A percentile compares a stretch with the other conserved stretches of the same genome.
Conservation (phyloP, 1,140 invertebrate species). For the Andrena cerasifolii region DNA sequence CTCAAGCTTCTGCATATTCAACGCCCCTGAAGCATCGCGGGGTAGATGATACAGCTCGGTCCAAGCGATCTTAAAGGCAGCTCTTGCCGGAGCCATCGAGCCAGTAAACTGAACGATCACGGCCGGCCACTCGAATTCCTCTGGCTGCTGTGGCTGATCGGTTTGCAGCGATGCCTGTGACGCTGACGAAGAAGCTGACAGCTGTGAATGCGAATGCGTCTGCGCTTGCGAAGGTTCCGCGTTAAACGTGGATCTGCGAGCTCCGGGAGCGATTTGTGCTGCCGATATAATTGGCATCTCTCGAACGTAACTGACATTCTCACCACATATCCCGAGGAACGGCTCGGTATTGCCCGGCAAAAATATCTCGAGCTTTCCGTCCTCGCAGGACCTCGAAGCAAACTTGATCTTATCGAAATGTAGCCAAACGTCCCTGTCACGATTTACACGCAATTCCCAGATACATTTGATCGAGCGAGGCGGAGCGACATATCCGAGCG, state of each 20-base stretch:
- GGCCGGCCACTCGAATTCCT: constrained; percentile 83
- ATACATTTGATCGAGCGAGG: constrained; percentile 92
- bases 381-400: constrained; percentile 89
- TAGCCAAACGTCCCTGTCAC: constrained; percentile 91
- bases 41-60: constrained; percentile 94
- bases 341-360: constrained; percentile 87
- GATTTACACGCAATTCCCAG: constrained; percentile 92
- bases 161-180: neutral
- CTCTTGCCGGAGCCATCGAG: constrained; percentile 89
- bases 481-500: constrained; percentile 88
- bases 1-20: constrained; percentile 87
- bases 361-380: constrained; percentile 92
- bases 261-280: constrained; percentile 85
- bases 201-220: neutral
- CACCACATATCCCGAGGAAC: constrained; percentile 90
- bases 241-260: neutral
- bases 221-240: neutral
- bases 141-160: constrained; percentile 39
- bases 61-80: constrained; percentile 94
- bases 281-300: constrained; percentile 90
- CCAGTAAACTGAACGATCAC: constrained; percentile 87
- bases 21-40: constrained; percentile 89
- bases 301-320: constrained; percentile 90
- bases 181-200: neutral
- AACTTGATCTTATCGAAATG: constrained; percentile 94